Evolutionary conservation across 2,797 vertebrate species (phyloP).

Genomic region (Ammospiza maritima): DNA sequence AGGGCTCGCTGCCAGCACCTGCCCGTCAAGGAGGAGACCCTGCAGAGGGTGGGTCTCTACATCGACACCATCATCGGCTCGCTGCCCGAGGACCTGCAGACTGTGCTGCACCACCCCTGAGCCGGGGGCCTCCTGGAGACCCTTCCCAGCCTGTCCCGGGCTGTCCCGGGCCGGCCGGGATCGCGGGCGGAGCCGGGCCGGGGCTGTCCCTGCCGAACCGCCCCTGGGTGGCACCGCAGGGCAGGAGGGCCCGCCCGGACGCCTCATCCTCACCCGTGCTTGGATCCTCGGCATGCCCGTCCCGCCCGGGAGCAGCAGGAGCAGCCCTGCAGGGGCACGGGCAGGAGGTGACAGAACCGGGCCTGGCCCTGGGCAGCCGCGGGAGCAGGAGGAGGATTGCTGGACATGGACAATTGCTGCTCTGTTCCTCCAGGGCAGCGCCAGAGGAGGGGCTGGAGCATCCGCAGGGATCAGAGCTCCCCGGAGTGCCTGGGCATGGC

Average conservation of each 20-base stretch:
- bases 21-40: constrained; percentile 82
- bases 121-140: fast-evolving
- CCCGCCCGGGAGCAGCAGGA: not conserved
- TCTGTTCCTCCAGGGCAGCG: not conserved
- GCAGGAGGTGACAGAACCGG: fast-evolving
- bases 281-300: not conserved
- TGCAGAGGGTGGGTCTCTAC: constrained; percentile 78
- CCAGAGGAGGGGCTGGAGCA: not conserved
- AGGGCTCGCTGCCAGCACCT: constrained; percentile 84
- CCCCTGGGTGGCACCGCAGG: not conserved
- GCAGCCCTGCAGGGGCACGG: not conserved
- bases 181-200: not conserved
- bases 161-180: too few species aligned
- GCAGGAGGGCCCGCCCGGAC: not conserved
- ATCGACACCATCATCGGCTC: constrained; percentile 79
- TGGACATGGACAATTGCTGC: not conserved
- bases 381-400: not conserved
- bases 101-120: constrained; percentile 80
- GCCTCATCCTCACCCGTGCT: fast-evolving
- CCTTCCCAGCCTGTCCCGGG: not conserved
- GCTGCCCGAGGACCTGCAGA: constrained; percentile 87
- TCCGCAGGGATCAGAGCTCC: not conserved
- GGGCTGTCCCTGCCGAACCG: not conserved
- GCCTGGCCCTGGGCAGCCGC: not conserved
- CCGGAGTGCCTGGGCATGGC: not conserved